Evolutionary conservation across 2,888 invertebrate species (phyloP).

Genomic region (Acleris emargana): DNA sequence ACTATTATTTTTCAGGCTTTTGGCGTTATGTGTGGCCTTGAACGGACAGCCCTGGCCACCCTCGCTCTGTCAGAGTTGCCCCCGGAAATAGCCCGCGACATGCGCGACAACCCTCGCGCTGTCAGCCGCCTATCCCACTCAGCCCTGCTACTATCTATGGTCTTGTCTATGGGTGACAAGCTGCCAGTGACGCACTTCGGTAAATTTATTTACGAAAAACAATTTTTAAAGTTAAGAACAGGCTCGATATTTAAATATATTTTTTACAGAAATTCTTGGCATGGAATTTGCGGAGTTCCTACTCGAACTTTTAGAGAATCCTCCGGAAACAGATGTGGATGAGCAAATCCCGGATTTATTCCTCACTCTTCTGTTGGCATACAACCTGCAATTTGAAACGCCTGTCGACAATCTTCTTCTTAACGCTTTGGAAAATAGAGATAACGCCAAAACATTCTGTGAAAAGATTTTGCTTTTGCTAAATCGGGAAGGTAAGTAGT

Average conservation of each 20-base stretch:
- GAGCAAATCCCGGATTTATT: constrained; percentile 94
- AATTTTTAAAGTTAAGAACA: background rate
- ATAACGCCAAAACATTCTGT: constrained; percentile 93
- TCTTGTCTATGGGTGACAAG: constrained; percentile 95
- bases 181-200: constrained; percentile 95
- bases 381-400: constrained; percentile 93
- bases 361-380: constrained; percentile 92
- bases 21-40: constrained; percentile 93
- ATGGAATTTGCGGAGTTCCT: constrained; percentile 91
- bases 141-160: constrained; percentile 92
- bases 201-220: constrained; percentile 59
- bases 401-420: constrained; percentile 88
- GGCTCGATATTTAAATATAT: constrained; percentile 3
- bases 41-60: constrained; percentile 91
- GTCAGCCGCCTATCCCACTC: constrained; percentile 92
- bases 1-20: constrained; percentile 85
- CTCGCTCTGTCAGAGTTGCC: constrained; percentile 95
- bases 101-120: constrained; percentile 91
- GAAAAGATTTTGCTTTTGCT: constrained; percentile 94
- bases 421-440: constrained; percentile 86
- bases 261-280: constrained; percentile 91
- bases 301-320: constrained; percentile 91
- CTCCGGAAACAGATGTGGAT: constrained; percentile 90
- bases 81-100: constrained; percentile 94
- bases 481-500: constrained; percentile 92